Evolutionary conservation across 2,113 vertebrate genomes (phyloP).

Genomic region (Chionis minor): DNA sequence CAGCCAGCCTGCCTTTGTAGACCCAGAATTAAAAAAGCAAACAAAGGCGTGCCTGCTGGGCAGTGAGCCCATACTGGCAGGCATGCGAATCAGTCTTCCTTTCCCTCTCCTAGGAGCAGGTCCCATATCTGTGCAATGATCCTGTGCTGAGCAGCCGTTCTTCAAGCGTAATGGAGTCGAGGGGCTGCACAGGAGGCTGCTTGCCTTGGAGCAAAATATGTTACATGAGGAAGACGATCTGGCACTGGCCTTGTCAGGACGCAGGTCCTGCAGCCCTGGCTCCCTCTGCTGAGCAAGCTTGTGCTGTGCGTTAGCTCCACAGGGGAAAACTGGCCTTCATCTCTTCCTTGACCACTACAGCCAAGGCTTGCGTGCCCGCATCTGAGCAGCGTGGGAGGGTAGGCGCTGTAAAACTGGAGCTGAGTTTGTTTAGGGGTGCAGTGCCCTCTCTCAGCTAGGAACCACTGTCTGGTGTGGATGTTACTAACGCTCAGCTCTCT

Average conservation of each 20-base stretch:
- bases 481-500: neutral
- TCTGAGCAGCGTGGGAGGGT: neutral
- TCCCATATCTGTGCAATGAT: neutral
- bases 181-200: neutral
- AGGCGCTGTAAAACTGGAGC: neutral
- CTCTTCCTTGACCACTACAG: neutral
- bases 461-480: neutral
- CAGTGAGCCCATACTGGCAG: neutral
- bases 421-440: neutral
- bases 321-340: neutral
- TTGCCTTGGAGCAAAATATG: neutral
- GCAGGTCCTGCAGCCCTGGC: neutral
- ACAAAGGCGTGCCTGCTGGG: neutral
- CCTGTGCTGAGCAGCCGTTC: neutral
- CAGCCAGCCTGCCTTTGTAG: neutral
- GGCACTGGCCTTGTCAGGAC: neutral
- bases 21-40: neutral
- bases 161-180: accelerated
- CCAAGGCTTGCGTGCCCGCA: accelerated
- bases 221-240: neutral
- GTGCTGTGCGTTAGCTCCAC: neutral
- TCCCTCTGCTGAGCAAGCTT: neutral
- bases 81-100: neutral
- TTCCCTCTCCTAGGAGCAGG: neutral
- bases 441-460: neutral